Evolutionary conservation across 2,888 invertebrate genomes (phyloP).

Genomic region (Drosophila parthenogenetica): DNA sequence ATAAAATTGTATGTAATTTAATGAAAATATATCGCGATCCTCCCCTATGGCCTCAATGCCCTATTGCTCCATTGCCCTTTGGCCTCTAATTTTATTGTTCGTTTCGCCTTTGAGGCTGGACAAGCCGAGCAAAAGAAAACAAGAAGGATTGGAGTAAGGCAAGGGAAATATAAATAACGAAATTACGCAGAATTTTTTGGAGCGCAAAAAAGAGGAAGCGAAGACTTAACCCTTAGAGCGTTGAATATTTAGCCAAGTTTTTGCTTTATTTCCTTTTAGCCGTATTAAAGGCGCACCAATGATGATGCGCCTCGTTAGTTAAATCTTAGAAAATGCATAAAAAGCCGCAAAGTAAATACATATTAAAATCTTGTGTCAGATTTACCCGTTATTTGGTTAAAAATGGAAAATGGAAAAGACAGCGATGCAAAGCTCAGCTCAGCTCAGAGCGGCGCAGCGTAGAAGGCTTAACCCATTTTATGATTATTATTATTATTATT

Average conservation of each 20-base stretch:
- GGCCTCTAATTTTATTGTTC: constrained; percentile 66
- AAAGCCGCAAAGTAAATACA: constrained; percentile 70
- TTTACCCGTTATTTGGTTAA: constrained; percentile 1
- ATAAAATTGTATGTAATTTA: constrained; percentile 68
- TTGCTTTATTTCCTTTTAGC: constrained; percentile 55
- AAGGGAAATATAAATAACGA: constrained; percentile 61
- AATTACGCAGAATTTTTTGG: constrained; percentile 72
- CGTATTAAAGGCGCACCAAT: constrained; percentile 26
- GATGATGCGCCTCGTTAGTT: constrained; percentile 34
- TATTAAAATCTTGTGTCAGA: constrained; percentile 70
- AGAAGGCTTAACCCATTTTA: constrained; percentile 66
- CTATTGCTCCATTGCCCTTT: neutral
- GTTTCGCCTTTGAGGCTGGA: constrained; percentile 54
- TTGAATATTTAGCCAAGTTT: constrained; percentile 68
- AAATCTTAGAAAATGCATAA: constrained; percentile 73
- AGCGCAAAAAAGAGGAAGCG: neutral
- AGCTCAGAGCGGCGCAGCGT: neutral
- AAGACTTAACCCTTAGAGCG: constrained; percentile 65
- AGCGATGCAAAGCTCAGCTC: constrained; percentile 1
- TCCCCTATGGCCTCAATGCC: neutral
- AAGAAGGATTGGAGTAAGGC: constrained; percentile 6
- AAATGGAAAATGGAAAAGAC: constrained; percentile 20
- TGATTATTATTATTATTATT: constrained; percentile 52
- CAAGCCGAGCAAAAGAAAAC: constrained; percentile 20
- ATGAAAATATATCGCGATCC: constrained; percentile 72